phyloP scores from a whole-genome alignment of 2,888 invertebrate genomes.

The Holacanthella duospinosa region DNA sequence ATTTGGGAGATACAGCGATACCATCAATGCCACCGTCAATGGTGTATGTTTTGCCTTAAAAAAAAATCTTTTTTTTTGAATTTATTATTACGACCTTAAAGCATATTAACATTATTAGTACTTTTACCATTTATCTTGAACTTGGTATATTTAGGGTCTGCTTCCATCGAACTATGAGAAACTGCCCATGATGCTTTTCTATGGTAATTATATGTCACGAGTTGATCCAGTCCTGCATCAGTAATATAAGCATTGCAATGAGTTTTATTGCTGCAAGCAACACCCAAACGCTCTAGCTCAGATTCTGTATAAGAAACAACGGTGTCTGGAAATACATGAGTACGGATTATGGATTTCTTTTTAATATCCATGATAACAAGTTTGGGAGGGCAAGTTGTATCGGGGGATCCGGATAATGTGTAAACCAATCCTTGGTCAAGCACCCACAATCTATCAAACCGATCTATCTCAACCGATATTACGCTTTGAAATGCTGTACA shows the following conservation, averaged over 20 bases:
- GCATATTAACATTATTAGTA: too few species aligned
- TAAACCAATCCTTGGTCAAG: too few species aligned
- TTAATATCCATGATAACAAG: slow-evolving; percentile 58
- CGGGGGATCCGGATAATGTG: too few species aligned
- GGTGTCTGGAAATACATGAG: slow-evolving; percentile 53
- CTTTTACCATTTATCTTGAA: too few species aligned
- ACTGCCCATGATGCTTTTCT: slow-evolving; percentile 47
- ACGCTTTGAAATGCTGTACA: too few species aligned
- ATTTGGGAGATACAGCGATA: slow-evolving; percentile 57
- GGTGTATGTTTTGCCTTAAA: too few species aligned
- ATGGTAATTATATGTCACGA: slow-evolving; percentile 57
- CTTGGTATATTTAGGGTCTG: too few species aligned
- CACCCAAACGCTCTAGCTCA: slow-evolving; percentile 60
- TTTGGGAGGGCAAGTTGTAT: slow-evolving; percentile 54
- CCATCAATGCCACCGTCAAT: slow-evolving; percentile 54
- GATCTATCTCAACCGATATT: too few species aligned
- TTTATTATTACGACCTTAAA: too few species aligned
- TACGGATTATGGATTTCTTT: too few species aligned
- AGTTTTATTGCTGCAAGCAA: slow-evolving; percentile 44
- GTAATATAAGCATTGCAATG: slow-evolving; percentile 46
- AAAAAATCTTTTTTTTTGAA: too few species aligned
- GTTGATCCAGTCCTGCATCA: slow-evolving; percentile 53
- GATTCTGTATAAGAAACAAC: slow-evolving; percentile 51
- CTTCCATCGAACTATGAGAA: slow-evolving; percentile 4
- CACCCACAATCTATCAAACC: too few species aligned